Conservation (phyloP, 2,888 invertebrate genomes). For the Lamellibrachia columna region DNA sequence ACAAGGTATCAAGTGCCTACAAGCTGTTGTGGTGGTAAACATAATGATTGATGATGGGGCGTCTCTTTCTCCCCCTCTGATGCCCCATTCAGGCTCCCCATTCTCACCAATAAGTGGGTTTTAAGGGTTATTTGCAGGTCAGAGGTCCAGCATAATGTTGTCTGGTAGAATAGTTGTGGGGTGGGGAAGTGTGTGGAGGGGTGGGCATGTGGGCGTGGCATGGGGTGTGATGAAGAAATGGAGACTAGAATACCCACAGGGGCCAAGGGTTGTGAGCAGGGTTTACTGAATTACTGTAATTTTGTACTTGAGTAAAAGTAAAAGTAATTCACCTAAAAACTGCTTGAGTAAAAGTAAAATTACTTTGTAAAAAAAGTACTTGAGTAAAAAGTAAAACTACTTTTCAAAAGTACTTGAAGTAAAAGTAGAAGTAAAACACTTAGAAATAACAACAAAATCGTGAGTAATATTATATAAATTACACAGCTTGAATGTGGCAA, state of each 20-base stretch:
- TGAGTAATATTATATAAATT: too few relatives aligned
- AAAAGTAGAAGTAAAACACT: too few relatives aligned
- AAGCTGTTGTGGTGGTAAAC: neutral
- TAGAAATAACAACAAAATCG: too few relatives aligned
- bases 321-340: too few relatives aligned
- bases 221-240: neutral
- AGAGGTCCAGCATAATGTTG: neutral
- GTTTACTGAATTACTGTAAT: too few relatives aligned
- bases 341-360: too few relatives aligned
- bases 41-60: neutral
- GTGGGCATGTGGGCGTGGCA: neutral
- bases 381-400: too few relatives aligned
- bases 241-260: neutral
- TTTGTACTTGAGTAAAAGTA: too few relatives aligned
- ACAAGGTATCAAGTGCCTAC: constrained; percentile 3
- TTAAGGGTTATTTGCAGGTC: constrained; percentile 16
- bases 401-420: too few relatives aligned
- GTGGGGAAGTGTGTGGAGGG: neutral
- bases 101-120: neutral
- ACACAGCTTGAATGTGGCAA: too few relatives aligned
- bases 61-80: neutral
- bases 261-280: neutral
- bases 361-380: too few relatives aligned
- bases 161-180: neutral
- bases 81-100: neutral